Evolutionary conservation across 2,113 vertebrate genomes (phyloP), one percentile per base, ranked within the genome.

Genomic region (Paracanthobrama guichenoti): DNA sequence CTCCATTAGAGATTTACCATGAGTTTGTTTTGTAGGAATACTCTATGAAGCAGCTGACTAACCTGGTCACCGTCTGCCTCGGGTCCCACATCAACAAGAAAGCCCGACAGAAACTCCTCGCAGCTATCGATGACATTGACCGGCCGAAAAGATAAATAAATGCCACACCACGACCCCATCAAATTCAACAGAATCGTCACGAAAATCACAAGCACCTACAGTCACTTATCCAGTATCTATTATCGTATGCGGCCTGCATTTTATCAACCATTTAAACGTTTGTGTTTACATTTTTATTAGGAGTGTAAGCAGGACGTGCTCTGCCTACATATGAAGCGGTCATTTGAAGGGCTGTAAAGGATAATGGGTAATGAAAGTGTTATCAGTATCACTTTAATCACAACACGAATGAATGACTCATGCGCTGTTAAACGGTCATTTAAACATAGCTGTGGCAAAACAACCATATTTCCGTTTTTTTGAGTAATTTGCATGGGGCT

Each of bases 31-130:
- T 92, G 90, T 90, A 99, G 98, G 98, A 99, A 79, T 99, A 99
- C 92, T 99, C 98, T 85, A 96, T 96, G 85, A 99, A 99, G 93
- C 98, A 99, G 93, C 89, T 99, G 72, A 96, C 95, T 81, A 99
- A 99, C 89, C 89, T 99, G 94, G 98, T 99, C 88, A 99, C 97
- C 72, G 97, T 98, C 86, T 99, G 98, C 86, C 93, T 99, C 88
- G 98, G 98, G 77, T 97, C 98, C 8, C 96, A 99, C 89, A 99
- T 99, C 92, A 99, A 99, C 94, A 99, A 99, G 91, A 99, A 97
- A 91, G 96, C 98, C 71, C 95, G 96, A 88, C 98, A 99, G 91
- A 99, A 97, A 89, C 96, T 99, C 35, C 93, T 99, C 44, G 94
- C 98, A 28, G 96, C 97, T 85, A 99, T 99, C 50, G 98, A 99